Percentiles rank a stretch among this genome's conserved stretches.
Evolutionary conservation across 2,888 invertebrate species (phyloP).

Genomic region (Subacronicta megacephala): DNA sequence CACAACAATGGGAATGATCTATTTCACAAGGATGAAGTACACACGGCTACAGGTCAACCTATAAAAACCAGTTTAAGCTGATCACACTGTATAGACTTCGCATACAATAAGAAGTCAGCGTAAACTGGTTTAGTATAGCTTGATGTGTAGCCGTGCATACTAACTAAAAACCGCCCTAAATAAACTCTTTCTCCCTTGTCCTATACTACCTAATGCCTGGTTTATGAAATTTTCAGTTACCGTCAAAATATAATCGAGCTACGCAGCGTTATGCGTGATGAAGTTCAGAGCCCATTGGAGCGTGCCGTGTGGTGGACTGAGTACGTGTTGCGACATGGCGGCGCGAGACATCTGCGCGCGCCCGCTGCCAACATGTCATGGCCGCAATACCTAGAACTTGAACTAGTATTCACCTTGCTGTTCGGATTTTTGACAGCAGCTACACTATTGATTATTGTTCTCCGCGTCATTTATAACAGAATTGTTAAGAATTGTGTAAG

Average conservation of each 20-base stretch:
- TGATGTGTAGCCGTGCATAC: too few species aligned
- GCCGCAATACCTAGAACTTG: conserved; percentile 58
- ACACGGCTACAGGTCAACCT: too few species aligned
- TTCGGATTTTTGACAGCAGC: neutral
- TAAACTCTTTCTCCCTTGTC: too few species aligned
- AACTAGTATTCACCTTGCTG: conserved; percentile 45
- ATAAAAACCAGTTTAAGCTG: too few species aligned
- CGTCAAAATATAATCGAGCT: conserved; percentile 36
- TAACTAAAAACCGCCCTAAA: too few species aligned
- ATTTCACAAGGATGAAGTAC: too few species aligned
- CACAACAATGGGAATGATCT: too few species aligned
- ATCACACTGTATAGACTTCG: too few species aligned
- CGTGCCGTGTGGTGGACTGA: conserved; percentile 84
- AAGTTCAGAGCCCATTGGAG: conserved; percentile 56
- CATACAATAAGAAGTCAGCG: too few species aligned
- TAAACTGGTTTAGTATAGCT: too few species aligned
- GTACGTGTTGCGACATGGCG: conserved; percentile 77
- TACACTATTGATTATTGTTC: neutral
- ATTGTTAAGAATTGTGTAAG: neutral
- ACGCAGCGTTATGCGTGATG: conserved; percentile 29
- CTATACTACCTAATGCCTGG: too few species aligned
- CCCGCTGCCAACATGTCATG: conserved; percentile 66
- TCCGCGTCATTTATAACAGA: neutral
- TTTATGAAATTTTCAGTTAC: conserved; percentile 38
- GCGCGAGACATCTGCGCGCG: conserved; percentile 74